Conservation (phyloP, 2,113 vertebrate species). For the Engraulis encrasicolus region DNA sequence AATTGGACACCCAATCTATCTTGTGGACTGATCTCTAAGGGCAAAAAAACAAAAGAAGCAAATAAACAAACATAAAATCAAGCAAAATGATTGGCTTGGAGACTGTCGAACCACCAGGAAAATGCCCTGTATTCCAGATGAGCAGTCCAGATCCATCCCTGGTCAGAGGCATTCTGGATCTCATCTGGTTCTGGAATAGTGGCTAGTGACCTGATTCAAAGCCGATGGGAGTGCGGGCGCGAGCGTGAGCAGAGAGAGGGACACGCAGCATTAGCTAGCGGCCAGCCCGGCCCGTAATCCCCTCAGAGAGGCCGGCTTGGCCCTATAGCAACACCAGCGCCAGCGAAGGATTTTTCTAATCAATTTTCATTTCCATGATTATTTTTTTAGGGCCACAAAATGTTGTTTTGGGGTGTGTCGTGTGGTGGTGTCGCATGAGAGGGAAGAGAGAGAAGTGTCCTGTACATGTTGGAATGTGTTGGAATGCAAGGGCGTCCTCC, state of each 20-base stretch:
- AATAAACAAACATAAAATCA: too few relatives aligned
- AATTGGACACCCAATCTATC: too few relatives aligned
- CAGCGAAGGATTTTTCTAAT: slow-evolving; percentile 73
- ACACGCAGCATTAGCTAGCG: slow-evolving; percentile 70
- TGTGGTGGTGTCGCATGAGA: not conserved
- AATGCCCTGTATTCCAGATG: too few relatives aligned
- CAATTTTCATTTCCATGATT: slow-evolving; percentile 75
- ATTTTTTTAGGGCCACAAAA: slow-evolving; percentile 57
- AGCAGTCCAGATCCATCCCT: too few relatives aligned
- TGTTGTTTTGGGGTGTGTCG: slow-evolving; percentile 33
- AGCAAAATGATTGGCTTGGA: too few relatives aligned
- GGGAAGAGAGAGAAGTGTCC: not conserved
- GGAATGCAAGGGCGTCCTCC: not conserved
- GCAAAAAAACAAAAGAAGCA: too few relatives aligned
- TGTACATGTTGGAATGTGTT: not conserved
- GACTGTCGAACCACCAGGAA: too few relatives aligned
- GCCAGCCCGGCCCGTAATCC: slow-evolving; percentile 71
- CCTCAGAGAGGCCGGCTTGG: slow-evolving; percentile 64
- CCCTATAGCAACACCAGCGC: too few relatives aligned
- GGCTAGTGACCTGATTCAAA: slow-evolving; percentile 41
- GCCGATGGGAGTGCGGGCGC: slow-evolving; percentile 31
- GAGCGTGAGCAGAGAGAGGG: too few relatives aligned
- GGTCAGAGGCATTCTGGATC: too few relatives aligned
- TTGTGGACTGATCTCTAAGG: too few relatives aligned
- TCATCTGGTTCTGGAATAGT: slow-evolving; percentile 14